Base-by-base conservation (phyloP, 2,888 invertebrate species). In the Lithophane socia region DNA sequence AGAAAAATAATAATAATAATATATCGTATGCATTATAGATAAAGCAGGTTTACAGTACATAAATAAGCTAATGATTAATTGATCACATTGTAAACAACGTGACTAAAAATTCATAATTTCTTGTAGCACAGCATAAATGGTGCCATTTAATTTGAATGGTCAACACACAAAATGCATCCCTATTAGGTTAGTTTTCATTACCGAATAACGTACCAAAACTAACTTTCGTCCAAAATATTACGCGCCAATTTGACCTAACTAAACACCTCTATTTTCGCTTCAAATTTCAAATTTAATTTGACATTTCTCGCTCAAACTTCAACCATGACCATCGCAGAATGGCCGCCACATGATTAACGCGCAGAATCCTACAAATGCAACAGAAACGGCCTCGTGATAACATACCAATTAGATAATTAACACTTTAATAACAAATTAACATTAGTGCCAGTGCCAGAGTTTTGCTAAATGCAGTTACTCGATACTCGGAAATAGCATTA, bases 401-500 rank as follows among this genome's bases (percentile, higher is more conserved):
- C 13, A 73, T 44, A 69, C 68, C 64, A 80, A 85, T 81, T 54
- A 58, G 1, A 37, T 29, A n/a, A 42, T 29, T 29, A 73, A 60
- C 52, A 63, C 54, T 72, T 66, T 77, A 82, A 79, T 75, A 79
- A 76, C 63, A 24, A 54, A 88, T 77, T 80, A 77, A 86, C 74
- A 24, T 42, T 77, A 76, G 75, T 73, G 58, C 73, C 29, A 61
- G 42, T 52, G 42, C 42, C 44, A 37, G 18, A 77, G 44, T 56
- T 81, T 42, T 54, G 54, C 52, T 37, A 24, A 78, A 82, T 85
- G 52, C 44, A 79, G 60, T 77, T 64, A 65, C 52, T 71, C 63
- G 13, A 71, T 64, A 52, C 37, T 68, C 29, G 18, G 52, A 73
- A 68, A 60, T 61, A 29, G 63, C 71, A 73, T 79, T 56, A 77